phyloP scores from a whole-genome alignment of 2,113 vertebrate genomes.

The Procavia capensis region DNA sequence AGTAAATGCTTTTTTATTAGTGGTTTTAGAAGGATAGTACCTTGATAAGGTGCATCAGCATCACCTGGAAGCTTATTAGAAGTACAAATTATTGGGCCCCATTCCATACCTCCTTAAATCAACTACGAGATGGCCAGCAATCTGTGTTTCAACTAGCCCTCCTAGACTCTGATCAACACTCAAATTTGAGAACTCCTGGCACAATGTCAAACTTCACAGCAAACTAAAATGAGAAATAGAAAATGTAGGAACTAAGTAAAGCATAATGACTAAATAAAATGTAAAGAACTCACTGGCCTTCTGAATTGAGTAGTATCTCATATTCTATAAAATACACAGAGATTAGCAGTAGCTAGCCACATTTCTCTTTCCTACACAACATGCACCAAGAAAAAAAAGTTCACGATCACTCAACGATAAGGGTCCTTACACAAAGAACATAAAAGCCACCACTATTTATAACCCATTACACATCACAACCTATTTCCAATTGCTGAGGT shows the following conservation, averaged over 20 bases:
- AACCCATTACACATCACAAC: neutral
- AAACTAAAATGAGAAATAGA: neutral
- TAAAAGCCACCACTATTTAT: neutral
- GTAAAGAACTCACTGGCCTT: constrained; percentile 20
- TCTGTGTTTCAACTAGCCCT: neutral
- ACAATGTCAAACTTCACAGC: neutral
- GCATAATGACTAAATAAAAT: neutral
- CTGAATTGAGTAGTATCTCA: neutral
- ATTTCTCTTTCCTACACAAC: neutral
- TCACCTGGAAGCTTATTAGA: neutral
- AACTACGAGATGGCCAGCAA: neutral
- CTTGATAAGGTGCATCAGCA: neutral
- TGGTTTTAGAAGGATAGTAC: neutral
- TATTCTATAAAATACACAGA: neutral
- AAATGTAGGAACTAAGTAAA: neutral
- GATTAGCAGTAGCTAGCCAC: neutral
- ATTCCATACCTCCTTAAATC: neutral
- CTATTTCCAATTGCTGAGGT: neutral
- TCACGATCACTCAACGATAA: neutral
- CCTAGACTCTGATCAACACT: neutral
- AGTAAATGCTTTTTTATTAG: neutral
- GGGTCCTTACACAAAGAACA: neutral
- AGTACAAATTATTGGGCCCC: neutral
- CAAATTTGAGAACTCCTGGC: neutral
- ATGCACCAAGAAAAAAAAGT: neutral